Conservation (phyloP, 2,797 vertebrate genomes). For the Sebastes aleutianus region DNA sequence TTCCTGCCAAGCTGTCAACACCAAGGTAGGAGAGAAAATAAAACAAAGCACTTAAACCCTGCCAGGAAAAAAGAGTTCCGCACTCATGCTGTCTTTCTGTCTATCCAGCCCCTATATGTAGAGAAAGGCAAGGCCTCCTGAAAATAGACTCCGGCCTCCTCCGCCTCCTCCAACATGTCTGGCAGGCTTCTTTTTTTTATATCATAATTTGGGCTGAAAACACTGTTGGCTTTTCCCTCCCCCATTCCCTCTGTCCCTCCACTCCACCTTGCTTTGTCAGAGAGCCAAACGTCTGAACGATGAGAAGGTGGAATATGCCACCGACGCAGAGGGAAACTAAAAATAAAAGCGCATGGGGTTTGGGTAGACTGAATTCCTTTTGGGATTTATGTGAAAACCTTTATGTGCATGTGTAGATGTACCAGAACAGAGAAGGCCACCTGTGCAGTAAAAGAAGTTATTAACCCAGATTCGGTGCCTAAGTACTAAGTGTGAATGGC, state of each 20-base stretch:
- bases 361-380: constrained; percentile 23
- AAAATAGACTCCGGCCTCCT: constrained; percentile 69
- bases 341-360: constrained; percentile 47
- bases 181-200: constrained; percentile 37
- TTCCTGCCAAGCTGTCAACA: constrained; percentile 34
- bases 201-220: constrained; percentile 57
- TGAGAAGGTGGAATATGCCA: constrained; percentile 52
- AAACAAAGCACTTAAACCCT: constrained; percentile 49
- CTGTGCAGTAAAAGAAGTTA: constrained; percentile 30
- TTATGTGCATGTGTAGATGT: constrained; percentile 4
- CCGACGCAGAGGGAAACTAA: constrained; percentile 45
- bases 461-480: constrained; percentile 31
- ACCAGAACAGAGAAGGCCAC: constrained; percentile 32
- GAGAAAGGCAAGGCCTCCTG: constrained; percentile 50
- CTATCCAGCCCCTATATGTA: constrained; percentile 21
- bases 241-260: constrained; percentile 52
- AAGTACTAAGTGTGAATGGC: constrained; percentile 9
- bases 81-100: constrained; percentile 35
- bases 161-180: constrained; percentile 64
- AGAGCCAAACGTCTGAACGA: constrained; percentile 46
- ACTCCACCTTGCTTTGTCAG: constrained; percentile 52
- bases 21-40: constrained; percentile 23
- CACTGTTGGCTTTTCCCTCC: constrained; percentile 39
- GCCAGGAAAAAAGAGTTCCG: constrained; percentile 35
- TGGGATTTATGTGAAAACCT: constrained; percentile 23